These are phyloP conservation scores for Phrynocephalus forsythii DNA, from an alignment of 2,797 vertebrate species.

Conservation along the genomic window DNA sequence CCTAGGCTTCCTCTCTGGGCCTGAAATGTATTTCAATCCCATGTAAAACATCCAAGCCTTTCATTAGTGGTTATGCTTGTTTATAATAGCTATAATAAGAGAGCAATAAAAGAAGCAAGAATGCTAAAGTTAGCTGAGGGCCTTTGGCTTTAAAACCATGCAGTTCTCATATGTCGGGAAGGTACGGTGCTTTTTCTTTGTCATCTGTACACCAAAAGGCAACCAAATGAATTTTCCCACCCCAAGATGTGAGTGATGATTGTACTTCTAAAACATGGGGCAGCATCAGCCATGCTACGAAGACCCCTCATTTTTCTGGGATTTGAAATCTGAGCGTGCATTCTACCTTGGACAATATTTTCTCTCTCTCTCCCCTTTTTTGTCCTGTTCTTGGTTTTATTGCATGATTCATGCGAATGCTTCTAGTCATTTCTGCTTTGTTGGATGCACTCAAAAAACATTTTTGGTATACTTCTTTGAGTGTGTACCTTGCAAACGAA, in stretches of 20 bases:
- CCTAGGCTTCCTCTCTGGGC: constrained; percentile 74
- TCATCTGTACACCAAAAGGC: neutral
- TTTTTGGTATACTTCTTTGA: too few species aligned
- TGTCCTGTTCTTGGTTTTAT: too few species aligned
- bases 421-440: too few species aligned
- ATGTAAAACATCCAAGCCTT: constrained; percentile 77
- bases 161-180: neutral
- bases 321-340: too few species aligned
- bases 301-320: neutral
- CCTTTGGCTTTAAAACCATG: constrained; percentile 62
- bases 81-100: constrained; percentile 85
- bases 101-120: constrained; percentile 82
- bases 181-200: neutral
- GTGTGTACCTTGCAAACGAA: too few species aligned
- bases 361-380: too few species aligned
- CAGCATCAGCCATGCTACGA: neutral
- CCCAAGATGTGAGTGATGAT: neutral
- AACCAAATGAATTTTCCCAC: neutral
- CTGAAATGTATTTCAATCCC: constrained; percentile 77
- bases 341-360: too few species aligned
- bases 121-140: constrained; percentile 78
- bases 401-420: too few species aligned
- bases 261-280: too few species aligned
- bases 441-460: too few species aligned
- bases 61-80: constrained; percentile 88